Conservation (phyloP, 2,113 vertebrate genomes). For the Brienomyrus longianalis region DNA sequence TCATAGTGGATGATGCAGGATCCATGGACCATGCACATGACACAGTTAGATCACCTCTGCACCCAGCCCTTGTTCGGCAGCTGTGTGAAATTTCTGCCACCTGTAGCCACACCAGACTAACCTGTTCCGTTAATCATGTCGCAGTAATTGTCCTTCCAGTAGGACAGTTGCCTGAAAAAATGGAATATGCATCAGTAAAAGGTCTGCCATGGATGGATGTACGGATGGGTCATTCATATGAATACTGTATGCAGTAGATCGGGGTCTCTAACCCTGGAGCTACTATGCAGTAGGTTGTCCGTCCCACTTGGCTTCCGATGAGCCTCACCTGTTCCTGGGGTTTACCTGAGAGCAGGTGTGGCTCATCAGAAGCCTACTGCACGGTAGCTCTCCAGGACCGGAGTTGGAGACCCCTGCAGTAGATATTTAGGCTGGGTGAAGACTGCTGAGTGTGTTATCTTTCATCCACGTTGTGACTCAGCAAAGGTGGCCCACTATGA, state of each 20-base stretch:
- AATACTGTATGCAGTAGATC: not conserved
- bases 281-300: no score
- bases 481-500: not conserved
- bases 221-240: not conserved
- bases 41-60: not conserved
- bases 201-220: not conserved
- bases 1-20: not conserved
- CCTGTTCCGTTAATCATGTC: constrained; percentile 92
- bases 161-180: constrained; percentile 62
- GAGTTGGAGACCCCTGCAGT: not conserved
- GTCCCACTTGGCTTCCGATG: no score
- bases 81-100: not conserved
- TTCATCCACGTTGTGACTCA: not conserved
- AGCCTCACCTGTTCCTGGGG: no score
- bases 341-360: no score
- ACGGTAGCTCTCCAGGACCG: no score
- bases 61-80: not conserved
- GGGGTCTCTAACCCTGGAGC: no score
- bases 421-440: not conserved
- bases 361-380: no score
- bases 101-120: constrained; percentile 38
- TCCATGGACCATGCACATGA: not conserved
- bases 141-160: constrained; percentile 72
- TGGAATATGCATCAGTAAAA: constrained; percentile 13
- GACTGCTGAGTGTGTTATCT: not conserved